Percentiles rank a stretch among this genome's conserved stretches.
These are phyloP conservation scores for Mystacides longicornis DNA, from an alignment of 2,888 invertebrate genomes.

Conservation along the genomic window DNA sequence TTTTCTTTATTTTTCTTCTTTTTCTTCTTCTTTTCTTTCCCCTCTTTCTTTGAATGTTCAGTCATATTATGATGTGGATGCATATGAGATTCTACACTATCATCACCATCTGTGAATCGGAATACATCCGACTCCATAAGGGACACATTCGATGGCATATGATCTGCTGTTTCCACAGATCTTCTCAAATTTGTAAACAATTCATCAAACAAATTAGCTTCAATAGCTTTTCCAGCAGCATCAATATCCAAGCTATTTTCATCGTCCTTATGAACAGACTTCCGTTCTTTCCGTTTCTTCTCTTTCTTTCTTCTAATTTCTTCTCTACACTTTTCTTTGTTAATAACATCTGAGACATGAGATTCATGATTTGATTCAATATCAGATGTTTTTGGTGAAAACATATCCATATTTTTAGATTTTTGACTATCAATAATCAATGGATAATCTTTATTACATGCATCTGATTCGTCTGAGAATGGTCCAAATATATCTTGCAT, in stretches of 20 bases:
- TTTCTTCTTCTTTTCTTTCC: constrained; percentile 76
- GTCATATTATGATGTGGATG: constrained; percentile 22
- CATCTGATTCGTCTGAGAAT: constrained; percentile 64
- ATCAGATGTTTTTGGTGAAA: constrained; percentile 40
- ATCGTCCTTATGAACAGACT: constrained; percentile 53
- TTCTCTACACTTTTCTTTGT: constrained; percentile 40
- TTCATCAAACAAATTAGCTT: constrained; percentile 71
- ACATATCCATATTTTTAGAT: constrained; percentile 18
- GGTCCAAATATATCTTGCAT: constrained; percentile 88
- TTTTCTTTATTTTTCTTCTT: constrained; percentile 78
- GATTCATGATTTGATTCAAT: constrained; percentile 33
- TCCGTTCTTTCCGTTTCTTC: constrained; percentile 57
- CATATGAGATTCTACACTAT: constrained; percentile 41
- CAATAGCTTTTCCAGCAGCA: constrained; percentile 74
- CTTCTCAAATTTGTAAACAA: constrained; percentile 39
- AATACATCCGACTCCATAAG: constrained; percentile 46
- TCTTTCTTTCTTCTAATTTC: constrained; percentile 54
- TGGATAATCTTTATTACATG: constrained; percentile 39
- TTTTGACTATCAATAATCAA: constrained; percentile 21
- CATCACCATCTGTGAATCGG: constrained; percentile 54
- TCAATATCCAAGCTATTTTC: constrained; percentile 75
- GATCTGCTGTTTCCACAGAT: constrained; percentile 23
- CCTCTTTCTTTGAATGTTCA: constrained; percentile 49
- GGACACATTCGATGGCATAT: constrained; percentile 31
- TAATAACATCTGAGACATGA: constrained; percentile 30